Base-by-base conservation (phyloP, 2,888 invertebrate genomes). In the Dysmachus trigonus region DNA sequence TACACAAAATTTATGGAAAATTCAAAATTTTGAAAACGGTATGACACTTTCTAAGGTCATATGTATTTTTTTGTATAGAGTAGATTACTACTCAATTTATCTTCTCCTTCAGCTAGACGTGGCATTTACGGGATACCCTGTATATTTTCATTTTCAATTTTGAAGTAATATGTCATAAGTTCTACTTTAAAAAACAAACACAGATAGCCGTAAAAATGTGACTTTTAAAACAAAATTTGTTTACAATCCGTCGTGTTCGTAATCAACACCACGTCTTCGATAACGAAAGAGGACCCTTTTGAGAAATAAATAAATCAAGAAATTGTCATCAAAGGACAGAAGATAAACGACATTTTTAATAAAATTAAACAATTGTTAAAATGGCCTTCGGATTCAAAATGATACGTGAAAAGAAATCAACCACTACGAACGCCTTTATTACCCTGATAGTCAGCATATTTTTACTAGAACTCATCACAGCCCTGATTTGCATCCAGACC, bases 381-480 rank as follows among this genome's bases (percentile, higher is more conserved):
- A 77, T 47, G 77, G 30, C 1, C 47, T 33, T n/a, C n/a, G 71
- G 22, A 72, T 47, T 47, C 2, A 10, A 27, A 62, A 62, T 4
- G 62, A 27, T 62, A 22, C 3, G 2, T 27, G 30, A 77, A 30
- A 30, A n/a, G 13, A 47, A 30, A 10, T 27, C 31, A 27, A 10
- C 10, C 7, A 22, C 38, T 31, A 74, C 1, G 0, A 31, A 4
- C 15, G 33, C 31, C 15, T 33, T 30, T 2, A 6, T 18, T 10
- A 47, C 47, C n/a, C 1, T 41, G 6, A 47, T 47, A 1, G 1
- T 77, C 5, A 22, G 27, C 22, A 27, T 77, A 1, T 77, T 47
- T 13, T 8, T 83, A 1, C 38, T 85, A 10, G 35, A 87, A 82
- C 13, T 87, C 5, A 27, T 82, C 31, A 41, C 85, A 15, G 85